A percentile compares a stretch with the other conserved stretches of the same genome.
These are phyloP conservation scores for Leptonema lineaticorne DNA, from an alignment of 1,140 invertebrate genomes.

Conservation along the genomic window DNA sequence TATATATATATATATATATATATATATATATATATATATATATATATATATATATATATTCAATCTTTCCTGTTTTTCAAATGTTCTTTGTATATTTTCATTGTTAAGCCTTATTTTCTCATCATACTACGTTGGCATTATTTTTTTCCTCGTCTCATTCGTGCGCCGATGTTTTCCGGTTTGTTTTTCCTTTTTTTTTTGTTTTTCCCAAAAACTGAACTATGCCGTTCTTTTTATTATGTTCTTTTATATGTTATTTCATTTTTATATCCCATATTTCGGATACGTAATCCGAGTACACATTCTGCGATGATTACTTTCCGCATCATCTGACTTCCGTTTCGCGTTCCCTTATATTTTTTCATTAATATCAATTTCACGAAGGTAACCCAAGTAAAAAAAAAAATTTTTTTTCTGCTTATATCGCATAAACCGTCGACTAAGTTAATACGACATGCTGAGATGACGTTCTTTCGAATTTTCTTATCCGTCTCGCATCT, in stretches of 20 bases:
- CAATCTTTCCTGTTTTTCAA: slow-evolving; percentile 10
- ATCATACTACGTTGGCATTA: no score
- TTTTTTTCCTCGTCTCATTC: no score
- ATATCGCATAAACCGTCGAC: no score
- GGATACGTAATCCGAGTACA: neutral
- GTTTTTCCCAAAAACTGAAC: neutral
- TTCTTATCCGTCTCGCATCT: no score
- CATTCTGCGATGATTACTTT: slow-evolving; percentile 12
- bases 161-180: neutral
- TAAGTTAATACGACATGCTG: no score
- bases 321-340: neutral
- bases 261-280: neutral
- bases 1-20: no score
- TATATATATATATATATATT: no score
- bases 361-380: neutral
- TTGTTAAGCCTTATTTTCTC: neutral
- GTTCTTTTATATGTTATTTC: neutral
- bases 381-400: no score
- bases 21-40: no score
- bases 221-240: slow-evolving; percentile 8
- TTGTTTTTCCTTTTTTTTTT: neutral
- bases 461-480: no score
- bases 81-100: slow-evolving; percentile 18
- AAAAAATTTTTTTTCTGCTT: no score
- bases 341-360: neutral